phyloP scores from a whole-genome alignment of 2,888 invertebrate genomes.

The Chrysina gloriosa region DNA sequence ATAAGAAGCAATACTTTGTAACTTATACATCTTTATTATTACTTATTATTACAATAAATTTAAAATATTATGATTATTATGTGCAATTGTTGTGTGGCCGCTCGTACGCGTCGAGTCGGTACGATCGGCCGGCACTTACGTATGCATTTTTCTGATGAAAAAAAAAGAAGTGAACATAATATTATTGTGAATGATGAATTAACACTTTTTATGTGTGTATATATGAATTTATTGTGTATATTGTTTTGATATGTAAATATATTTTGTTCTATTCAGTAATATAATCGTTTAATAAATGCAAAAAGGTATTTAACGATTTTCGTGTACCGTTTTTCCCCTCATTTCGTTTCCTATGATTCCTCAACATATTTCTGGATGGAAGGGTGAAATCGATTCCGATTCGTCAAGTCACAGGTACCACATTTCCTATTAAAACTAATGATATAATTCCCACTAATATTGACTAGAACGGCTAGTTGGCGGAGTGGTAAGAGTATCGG shows the following conservation, averaged over 20 bases:
- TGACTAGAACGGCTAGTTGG: too few species aligned
- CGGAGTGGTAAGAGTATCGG: too few species aligned
- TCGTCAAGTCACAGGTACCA: too few species aligned
- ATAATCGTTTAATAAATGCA: constrained; percentile 63
- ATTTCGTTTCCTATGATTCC: neutral
- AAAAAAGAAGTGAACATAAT: constrained; percentile 33
- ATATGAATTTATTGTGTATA: constrained; percentile 66
- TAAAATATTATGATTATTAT: constrained; percentile 52
- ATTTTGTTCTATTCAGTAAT: constrained; percentile 67
- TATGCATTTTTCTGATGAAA: constrained; percentile 53
- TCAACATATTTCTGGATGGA: too few species aligned
- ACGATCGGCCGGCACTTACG: constrained; percentile 58
- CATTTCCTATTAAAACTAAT: too few species aligned
- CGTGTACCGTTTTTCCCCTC: neutral
- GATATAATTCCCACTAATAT: too few species aligned
- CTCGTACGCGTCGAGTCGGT: neutral
- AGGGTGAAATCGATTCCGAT: too few species aligned
- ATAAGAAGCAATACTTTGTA: constrained; percentile 83
- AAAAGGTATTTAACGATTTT: constrained; percentile 43
- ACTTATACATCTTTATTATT: constrained; percentile 69
- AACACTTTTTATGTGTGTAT: constrained; percentile 63
- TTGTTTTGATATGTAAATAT: constrained; percentile 67
- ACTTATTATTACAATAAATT: constrained; percentile 51
- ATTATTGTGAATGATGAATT: constrained; percentile 42
- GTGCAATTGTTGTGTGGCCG: constrained; percentile 64